Percentiles rank a stretch among this genome's conserved stretches.
These are phyloP conservation scores for Parotia lawesii DNA, from an alignment of 2,113 vertebrate genomes.

Conservation along the genomic window DNA sequence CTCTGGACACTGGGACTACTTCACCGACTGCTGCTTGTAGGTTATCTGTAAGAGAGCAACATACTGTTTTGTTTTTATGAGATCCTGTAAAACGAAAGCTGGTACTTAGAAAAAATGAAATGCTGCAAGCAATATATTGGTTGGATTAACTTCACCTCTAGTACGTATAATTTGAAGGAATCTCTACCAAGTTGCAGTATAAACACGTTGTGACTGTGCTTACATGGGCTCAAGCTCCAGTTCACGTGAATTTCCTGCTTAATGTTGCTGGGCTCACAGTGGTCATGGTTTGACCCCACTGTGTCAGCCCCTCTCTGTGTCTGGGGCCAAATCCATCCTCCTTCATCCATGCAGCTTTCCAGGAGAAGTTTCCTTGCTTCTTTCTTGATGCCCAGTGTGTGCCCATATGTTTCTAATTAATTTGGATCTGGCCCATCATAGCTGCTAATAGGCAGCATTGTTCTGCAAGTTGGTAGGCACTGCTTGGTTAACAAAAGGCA, in stretches of 20 bases:
- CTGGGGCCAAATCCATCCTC: background rate
- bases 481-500: background rate
- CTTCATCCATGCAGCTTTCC: background rate
- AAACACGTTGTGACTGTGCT: background rate
- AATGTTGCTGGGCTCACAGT: background rate
- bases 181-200: background rate
- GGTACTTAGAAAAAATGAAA: conserved; percentile 34
- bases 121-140: conserved; percentile 25
- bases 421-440: background rate
- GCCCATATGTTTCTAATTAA: background rate
- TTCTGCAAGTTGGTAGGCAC: background rate
- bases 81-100: conserved; percentile 37
- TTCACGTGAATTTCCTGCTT: background rate
- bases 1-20: conserved; percentile 16
- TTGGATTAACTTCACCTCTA: conserved; percentile 19
- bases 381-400: background rate
- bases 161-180: background rate
- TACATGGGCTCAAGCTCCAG: background rate
- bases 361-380: background rate
- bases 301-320: background rate
- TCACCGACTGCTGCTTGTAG: background rate
- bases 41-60: conserved; percentile 1
- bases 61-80: conserved; percentile 54
- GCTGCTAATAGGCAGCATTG: background rate
- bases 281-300: background rate